Percentiles rank a stretch among this genome's conserved stretches.
phyloP scores from a whole-genome alignment of 2,888 invertebrate genomes.

The Sarcophaga variegata region DNA sequence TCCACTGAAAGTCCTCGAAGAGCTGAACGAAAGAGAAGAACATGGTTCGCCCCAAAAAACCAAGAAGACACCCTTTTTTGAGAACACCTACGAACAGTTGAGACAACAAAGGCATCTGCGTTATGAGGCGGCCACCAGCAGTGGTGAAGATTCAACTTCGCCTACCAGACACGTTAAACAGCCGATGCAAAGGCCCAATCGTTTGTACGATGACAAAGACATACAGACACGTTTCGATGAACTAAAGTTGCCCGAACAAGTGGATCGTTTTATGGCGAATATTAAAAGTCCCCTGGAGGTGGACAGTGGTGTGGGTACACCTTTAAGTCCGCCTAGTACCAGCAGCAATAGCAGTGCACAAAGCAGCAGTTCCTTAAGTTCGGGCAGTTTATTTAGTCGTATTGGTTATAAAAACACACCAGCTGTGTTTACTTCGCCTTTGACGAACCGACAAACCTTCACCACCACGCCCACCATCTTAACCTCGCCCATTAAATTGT shows the following conservation, averaged over 20 bases:
- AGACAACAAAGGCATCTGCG: slow-evolving; percentile 83
- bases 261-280: slow-evolving; percentile 78
- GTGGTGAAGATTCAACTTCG: slow-evolving; percentile 72
- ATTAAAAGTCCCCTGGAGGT: slow-evolving; percentile 80
- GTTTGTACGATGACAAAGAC: slow-evolving; percentile 75
- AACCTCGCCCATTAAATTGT: slow-evolving; percentile 44
- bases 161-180: slow-evolving; percentile 72
- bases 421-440: slow-evolving; percentile 75
- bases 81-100: slow-evolving; percentile 87
- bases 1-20: slow-evolving; percentile 82
- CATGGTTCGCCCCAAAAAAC: slow-evolving; percentile 82
- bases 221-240: slow-evolving; percentile 77
- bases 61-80: slow-evolving; percentile 85
- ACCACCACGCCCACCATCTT: slow-evolving; percentile 39
- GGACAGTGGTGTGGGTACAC: slow-evolving; percentile 87
- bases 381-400: slow-evolving; percentile 78
- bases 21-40: slow-evolving; percentile 81
- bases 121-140: slow-evolving; percentile 82
- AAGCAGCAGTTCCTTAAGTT: slow-evolving; percentile 71
- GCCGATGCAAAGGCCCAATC: slow-evolving; percentile 81
- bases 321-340: slow-evolving; percentile 83
- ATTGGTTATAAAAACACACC: slow-evolving; percentile 79
- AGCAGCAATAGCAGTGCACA: slow-evolving; percentile 74
- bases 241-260: slow-evolving; percentile 78
- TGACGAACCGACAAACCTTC: slow-evolving; percentile 73